Base-by-base conservation (phyloP, 2,888 invertebrate genomes). In the Mesorhabditis belari region DNA sequence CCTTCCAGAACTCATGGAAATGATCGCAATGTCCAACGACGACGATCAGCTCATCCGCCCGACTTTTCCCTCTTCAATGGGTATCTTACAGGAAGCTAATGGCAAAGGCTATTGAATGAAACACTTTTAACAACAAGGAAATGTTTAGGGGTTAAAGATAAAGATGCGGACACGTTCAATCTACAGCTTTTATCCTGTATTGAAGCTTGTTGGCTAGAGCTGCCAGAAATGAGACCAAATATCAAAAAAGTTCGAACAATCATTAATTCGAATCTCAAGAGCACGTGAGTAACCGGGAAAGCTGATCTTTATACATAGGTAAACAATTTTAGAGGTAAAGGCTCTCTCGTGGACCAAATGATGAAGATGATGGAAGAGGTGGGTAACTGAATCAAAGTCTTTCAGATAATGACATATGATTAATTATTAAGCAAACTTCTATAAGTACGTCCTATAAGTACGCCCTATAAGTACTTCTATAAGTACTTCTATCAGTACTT, bases 181-280 rank as follows among this genome's bases (percentile, higher is more conserved):
- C 55, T 70, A 26, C 62, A 79, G 66, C 63, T 80, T 23, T 63
- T 79, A 1, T 79, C 79, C 3, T 74, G 76, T 50, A 61, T 79
- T 26, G 79, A 79, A 61, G 79, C 79, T 0, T 80, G 79, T 61
- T 79, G 79, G 79, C 66, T 79, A n/a, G 79, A 79, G 62, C 68
- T 80, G 28, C 77, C 79, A 4, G 79, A 79, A 56, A 69, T 71
- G 67, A 55, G 72, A 29, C 79, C 79, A 12, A 73, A 70, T 55
- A 77, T 79, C 61, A 79, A 79, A 60, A 74, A 78, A 67, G 74
- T 79, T 6, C 63, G 74, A 49, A 66, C 74, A 2, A 74, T 79
- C 69, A 71, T 79, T 2, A 75, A 77, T 59, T 63, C 76, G 5
- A 79, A 79, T 57, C 66, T 79, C 21, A 69, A 72, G 61, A 71